These are phyloP conservation scores for Sapajus apella DNA, from an alignment of 2,113 vertebrate genomes.

Conservation along the genomic window DNA sequence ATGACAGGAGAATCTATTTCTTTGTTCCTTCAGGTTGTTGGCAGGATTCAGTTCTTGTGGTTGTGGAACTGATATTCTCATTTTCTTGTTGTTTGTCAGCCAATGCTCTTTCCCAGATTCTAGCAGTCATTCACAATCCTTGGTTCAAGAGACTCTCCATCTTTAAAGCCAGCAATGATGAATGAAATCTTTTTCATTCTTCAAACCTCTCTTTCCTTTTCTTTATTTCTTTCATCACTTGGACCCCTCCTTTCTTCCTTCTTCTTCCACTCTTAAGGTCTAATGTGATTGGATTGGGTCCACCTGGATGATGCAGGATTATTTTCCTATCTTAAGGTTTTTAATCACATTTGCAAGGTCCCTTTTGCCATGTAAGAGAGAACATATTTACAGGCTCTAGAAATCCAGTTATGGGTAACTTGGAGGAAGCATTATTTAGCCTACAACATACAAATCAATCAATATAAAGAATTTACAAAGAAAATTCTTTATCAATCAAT, in stretches of 20 bases:
- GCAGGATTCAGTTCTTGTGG: neutral
- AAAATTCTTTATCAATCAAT: neutral
- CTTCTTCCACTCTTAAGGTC: neutral
- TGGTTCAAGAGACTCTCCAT: accelerated
- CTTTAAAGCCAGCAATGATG: neutral
- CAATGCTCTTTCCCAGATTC: neutral
- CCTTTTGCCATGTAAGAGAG: neutral
- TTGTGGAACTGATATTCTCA: neutral
- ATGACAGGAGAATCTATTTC: neutral
- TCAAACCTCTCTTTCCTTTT: neutral
- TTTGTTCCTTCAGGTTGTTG: neutral
- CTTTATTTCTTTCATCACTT: neutral
- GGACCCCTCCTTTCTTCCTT: neutral
- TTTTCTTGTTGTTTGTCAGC: neutral
- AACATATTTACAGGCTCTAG: neutral
- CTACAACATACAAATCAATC: neutral
- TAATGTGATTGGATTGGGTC: neutral
- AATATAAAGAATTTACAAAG: neutral
- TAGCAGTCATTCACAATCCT: neutral
- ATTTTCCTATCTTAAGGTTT: neutral
- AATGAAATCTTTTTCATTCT: neutral
- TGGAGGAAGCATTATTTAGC: neutral
- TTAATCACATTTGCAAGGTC: neutral
- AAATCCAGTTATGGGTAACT: neutral
- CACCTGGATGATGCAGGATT: neutral